Evolutionary conservation across 2,113 vertebrate genomes (phyloP).

Genomic region (Pterocles orientalis): DNA sequence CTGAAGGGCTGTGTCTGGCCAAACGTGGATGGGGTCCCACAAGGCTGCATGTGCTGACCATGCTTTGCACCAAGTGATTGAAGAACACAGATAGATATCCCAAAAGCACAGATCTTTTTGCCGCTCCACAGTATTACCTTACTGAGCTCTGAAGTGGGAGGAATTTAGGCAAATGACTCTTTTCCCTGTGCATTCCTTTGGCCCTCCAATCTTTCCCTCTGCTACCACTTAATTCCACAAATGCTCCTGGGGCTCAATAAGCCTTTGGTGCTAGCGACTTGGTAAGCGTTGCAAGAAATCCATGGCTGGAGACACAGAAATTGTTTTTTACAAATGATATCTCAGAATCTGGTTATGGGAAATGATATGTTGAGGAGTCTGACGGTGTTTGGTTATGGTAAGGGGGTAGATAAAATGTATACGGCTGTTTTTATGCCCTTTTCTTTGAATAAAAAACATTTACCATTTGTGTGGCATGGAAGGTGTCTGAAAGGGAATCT

Average conservation of each 20-base stretch:
- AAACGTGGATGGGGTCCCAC: background rate
- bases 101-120: background rate
- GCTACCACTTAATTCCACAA: background rate
- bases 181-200: background rate
- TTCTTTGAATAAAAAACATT: background rate
- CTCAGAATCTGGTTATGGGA: background rate
- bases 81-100: background rate
- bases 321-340: background rate
- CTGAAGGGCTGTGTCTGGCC: background rate
- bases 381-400: background rate
- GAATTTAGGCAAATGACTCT: background rate
- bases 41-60: rapidly evolving
- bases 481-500: background rate
- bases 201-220: background rate
- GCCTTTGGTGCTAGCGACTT: background rate
- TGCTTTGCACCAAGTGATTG: background rate
- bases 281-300: background rate
- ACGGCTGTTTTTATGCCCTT: background rate
- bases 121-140: background rate
- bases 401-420: background rate
- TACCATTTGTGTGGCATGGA: background rate
- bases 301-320: background rate
- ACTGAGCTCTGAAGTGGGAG: background rate
- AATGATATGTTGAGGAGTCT: background rate
- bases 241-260: background rate